Conservation (phyloP, 2,113 vertebrate species). For the Ciconia maguari region DNA sequence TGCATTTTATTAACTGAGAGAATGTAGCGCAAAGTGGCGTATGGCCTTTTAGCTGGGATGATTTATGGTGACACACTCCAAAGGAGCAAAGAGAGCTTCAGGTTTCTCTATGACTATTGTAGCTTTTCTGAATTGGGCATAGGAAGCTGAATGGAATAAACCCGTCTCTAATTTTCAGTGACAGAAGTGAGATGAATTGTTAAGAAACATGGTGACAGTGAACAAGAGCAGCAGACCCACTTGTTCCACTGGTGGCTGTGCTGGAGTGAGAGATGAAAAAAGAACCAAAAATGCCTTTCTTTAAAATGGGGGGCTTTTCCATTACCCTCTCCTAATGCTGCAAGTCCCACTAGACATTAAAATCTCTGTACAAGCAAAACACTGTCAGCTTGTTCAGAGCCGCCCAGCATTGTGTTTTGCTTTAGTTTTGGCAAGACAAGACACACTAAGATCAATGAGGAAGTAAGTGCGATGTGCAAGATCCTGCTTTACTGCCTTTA, state of each 20-base stretch:
- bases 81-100: slow-evolving; percentile 1
- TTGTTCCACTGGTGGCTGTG: background rate
- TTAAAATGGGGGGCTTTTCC: background rate
- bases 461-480: background rate
- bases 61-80: slow-evolving; percentile 27
- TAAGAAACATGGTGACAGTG: background rate
- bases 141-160: slow-evolving; percentile 8
- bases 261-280: background rate
- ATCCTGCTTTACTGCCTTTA: background rate
- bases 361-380: background rate
- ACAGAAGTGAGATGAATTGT: background rate
- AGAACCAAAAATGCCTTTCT: background rate
- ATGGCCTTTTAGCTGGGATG: slow-evolving; percentile 24
- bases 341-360: background rate
- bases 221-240: background rate
- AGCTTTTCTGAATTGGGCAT: background rate
- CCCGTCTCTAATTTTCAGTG: background rate
- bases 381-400: background rate
- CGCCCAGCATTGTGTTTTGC: background rate
- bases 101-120: background rate
- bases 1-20: slow-evolving; percentile 4
- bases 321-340: background rate
- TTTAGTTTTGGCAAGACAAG: background rate
- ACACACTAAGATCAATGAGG: background rate
- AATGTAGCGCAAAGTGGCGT: slow-evolving; percentile 11